Evolutionary conservation across 1,140 invertebrate genomes (phyloP), one percentile per base, ranked within the genome.

Genomic region (Zaprionus tsacasi): DNA sequence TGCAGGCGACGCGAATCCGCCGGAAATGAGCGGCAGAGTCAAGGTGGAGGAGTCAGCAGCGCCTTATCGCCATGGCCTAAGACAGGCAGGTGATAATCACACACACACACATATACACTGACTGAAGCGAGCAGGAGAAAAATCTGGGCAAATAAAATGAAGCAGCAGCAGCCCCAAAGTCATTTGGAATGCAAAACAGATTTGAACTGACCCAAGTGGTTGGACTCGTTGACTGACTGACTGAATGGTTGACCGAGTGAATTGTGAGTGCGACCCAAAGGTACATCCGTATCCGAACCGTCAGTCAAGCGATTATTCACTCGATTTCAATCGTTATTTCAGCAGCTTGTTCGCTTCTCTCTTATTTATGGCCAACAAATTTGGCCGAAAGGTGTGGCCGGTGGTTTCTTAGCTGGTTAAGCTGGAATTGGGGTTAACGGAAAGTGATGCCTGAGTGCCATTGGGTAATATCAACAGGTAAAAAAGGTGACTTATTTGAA

Each of bases 1-100:
- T 83, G 78, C 79, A 70, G 50, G 79, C 69, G 70, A 69, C 78
- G 81, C 77, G 78, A 81, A 71, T 70, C 59, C 70, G 70, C 73
- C 83, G 83, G 83, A 87, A 83, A 87, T 87, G 80, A 87, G 85
- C 40, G 74, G 58, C 77, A 57, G 33, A 35, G 15, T 55, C 25
- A 38, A 40, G 55, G 4, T 30, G 27, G 13, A 60, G 33, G 4
- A 52, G 38, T 57, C 48, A 59, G 30, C 33, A 45, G 21, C 54
- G 8, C 21, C 72, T 75, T 70, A 70, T 64, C 72, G 33, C 58
- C 27, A 15, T 64, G 27, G 61, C 38, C 74, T 81, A 64, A 71
- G 45, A 74, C 68, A 83, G 73, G 78, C 82, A 86, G 82, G 83
- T 86, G 82, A 86, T 88, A 88, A 86, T 86, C 83, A 79, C 76